Conservation (phyloP, 2,888 invertebrate species). For the Cheilosia scutellata region DNA sequence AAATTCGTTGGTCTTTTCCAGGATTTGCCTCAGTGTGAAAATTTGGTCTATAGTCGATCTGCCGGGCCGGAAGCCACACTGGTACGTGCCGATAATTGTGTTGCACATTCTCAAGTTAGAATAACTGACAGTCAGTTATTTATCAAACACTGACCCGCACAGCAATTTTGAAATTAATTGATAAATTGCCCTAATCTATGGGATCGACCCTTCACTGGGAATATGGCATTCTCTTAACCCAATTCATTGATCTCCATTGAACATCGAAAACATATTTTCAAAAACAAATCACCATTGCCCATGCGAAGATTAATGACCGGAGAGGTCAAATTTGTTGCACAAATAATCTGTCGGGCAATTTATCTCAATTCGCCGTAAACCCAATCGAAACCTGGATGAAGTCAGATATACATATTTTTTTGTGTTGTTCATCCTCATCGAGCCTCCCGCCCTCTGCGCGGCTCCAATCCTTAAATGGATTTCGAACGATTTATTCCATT, state of each 20-base stretch:
- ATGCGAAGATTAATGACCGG: conserved; percentile 62
- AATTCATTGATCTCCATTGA: conserved; percentile 52
- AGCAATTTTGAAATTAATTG: not conserved
- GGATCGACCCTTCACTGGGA: not conserved
- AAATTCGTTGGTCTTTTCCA: too few relatives aligned
- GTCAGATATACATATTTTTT: conserved; percentile 16
- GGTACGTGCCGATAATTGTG: too few relatives aligned
- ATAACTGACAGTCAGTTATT: not conserved
- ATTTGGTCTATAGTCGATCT: too few relatives aligned
- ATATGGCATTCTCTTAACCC: conserved; percentile 27
- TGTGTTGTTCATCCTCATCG: conserved; percentile 9
- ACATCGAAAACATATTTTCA: conserved; percentile 37
- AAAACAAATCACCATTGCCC: conserved; percentile 42
- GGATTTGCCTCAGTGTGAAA: too few relatives aligned
- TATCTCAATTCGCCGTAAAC: conserved; percentile 70
- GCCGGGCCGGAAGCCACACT: too few relatives aligned
- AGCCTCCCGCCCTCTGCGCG: not conserved
- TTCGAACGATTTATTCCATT: conserved; percentile 64
- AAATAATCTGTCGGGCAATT: conserved; percentile 69
- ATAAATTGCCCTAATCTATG: conserved; percentile 8
- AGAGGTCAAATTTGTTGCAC: conserved; percentile 56
- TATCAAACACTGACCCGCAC: not conserved
- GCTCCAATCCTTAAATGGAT: conserved; percentile 41
- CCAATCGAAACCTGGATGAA: conserved; percentile 50
- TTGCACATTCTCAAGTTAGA: too few relatives aligned